phyloP scores from a whole-genome alignment of 2,888 invertebrate species.

The Drosophila tripunctata region DNA sequence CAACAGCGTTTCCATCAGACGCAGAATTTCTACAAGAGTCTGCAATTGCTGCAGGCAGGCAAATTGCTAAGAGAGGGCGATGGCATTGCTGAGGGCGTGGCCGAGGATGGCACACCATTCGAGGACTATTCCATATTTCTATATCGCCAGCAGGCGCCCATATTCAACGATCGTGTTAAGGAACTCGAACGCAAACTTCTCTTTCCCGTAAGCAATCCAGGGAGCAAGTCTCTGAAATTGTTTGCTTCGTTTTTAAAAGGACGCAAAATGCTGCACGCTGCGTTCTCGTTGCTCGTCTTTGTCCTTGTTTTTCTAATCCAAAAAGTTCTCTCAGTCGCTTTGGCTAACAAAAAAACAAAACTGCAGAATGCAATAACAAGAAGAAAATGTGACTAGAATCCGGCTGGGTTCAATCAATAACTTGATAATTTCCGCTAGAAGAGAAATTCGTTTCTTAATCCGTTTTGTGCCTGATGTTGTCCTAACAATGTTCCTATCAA shows the following conservation, averaged over 20 bases:
- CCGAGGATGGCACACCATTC: constrained; percentile 87
- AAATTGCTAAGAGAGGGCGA: constrained; percentile 86
- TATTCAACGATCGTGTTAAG: constrained; percentile 93
- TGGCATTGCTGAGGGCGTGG: constrained; percentile 71
- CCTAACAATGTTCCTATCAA: constrained; percentile 10
- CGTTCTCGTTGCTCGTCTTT: constrained; percentile 2
- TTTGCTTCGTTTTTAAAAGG: constrained; percentile 27
- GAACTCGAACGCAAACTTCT: constrained; percentile 90
- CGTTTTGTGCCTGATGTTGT: constrained; percentile 19
- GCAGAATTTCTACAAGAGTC: constrained; percentile 92
- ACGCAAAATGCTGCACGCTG: constrained; percentile 47
- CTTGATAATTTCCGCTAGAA: background rate
- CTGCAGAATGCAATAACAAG: constrained; percentile 1
- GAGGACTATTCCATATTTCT: constrained; percentile 94
- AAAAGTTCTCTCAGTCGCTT: background rate
- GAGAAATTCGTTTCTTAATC: background rate
- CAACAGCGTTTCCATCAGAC: constrained; percentile 90
- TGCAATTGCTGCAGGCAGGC: constrained; percentile 93
- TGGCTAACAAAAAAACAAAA: constrained; percentile 19
- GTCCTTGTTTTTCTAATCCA: background rate
- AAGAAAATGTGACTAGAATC: constrained; percentile 15
- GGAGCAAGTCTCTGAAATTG: constrained; percentile 53
- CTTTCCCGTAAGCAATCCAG: constrained; percentile 89
- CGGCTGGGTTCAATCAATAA: background rate
- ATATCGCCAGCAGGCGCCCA: constrained; percentile 93